Evolutionary conservation across 2,797 vertebrate genomes (phyloP).

Genomic region (Limosa lapponica): DNA sequence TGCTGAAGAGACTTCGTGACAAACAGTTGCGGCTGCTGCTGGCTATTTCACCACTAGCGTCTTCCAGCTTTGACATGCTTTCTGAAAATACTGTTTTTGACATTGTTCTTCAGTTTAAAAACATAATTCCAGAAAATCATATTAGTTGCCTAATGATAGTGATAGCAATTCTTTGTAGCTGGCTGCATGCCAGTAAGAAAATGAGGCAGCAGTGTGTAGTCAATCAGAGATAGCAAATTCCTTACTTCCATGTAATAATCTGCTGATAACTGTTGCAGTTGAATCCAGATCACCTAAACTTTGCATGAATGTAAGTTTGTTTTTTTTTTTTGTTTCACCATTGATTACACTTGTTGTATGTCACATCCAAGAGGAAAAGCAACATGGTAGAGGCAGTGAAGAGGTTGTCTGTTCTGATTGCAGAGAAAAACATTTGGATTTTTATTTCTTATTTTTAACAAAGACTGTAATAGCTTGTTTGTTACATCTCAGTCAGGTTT

Average conservation of each 20-base stretch:
- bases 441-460: background rate
- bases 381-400: background rate
- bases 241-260: background rate
- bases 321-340: background rate
- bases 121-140: background rate
- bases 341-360: background rate
- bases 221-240: background rate
- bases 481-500: background rate
- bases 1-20: background rate
- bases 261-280: background rate
- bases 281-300: background rate
- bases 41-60: background rate
- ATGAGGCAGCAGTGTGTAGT: background rate
- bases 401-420: fast-evolving
- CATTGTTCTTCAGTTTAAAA: background rate
- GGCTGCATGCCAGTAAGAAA: background rate
- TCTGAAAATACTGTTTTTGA: background rate
- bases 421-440: background rate
- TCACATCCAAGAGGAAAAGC: background rate
- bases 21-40: background rate
- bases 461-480: background rate
- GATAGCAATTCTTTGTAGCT: background rate
- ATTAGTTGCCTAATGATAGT: background rate
- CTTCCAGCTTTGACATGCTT: background rate
- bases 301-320: fast-evolving